These are phyloP conservation scores for Ferrisia virgata DNA, from an alignment of 2,888 invertebrate genomes.

Conservation along the genomic window DNA sequence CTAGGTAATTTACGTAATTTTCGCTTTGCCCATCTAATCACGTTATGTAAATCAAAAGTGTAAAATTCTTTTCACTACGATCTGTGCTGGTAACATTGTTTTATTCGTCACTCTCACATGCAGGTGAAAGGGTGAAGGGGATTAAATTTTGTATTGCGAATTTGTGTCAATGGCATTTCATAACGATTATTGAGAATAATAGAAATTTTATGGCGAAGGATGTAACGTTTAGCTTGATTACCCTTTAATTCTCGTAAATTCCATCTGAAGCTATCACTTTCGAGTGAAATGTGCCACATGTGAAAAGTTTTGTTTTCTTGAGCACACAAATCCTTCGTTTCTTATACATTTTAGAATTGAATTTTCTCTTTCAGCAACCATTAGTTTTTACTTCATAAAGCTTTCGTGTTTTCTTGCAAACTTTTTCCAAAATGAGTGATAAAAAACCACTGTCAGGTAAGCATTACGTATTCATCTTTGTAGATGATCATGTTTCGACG, in stretches of 20 bases:
- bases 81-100: too few relatives aligned
- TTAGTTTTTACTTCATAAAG: not conserved
- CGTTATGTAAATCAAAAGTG: too few relatives aligned
- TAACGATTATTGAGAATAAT: too few relatives aligned
- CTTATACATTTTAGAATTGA: not conserved
- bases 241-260: not conserved
- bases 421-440: not conserved
- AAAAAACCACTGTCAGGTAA: slow-evolving; percentile 28
- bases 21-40: too few relatives aligned
- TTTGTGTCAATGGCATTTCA: not conserved
- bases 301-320: not conserved
- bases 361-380: not conserved
- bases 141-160: not conserved
- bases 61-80: too few relatives aligned
- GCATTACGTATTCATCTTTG: too few relatives aligned
- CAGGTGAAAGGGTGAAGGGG: not conserved
- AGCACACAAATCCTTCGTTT: too few relatives aligned
- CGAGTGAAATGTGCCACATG: not conserved
- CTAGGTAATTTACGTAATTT: too few relatives aligned
- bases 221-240: not conserved
- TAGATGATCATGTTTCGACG: not conserved
- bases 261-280: not conserved
- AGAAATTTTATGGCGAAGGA: not conserved
- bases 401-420: not conserved
- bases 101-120: too few relatives aligned